Evolutionary conservation across 64 coral and sea anemone species (phyloP), one percentile per base, ranked within the genome.

Genomic region (Montipora cactus): DNA sequence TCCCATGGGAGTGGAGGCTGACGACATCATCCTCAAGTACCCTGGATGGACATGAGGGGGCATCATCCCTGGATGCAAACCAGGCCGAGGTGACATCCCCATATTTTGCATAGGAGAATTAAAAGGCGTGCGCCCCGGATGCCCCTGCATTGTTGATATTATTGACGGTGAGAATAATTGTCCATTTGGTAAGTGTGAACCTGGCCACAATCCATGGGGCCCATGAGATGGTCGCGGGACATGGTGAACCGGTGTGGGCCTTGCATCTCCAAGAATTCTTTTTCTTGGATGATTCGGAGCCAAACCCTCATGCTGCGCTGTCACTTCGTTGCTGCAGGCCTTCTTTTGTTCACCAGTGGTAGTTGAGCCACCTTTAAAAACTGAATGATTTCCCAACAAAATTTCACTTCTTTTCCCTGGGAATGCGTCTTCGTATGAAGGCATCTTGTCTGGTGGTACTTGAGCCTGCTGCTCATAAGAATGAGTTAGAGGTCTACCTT

Each of bases 1-100:
- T 14, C 67, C 75, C n/a, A 79, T 44, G 15, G 92, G 76, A 8
- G 53, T 13, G 9, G 83, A 58, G 47, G 58, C 62, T 28, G 82
- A 78, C 11, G 82, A 78, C 92, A 93, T 88, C 84, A 93, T 88
- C 23, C 84, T 88, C 19, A 93, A 25, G 19, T 93, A 88, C 4
- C 75, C 83, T 49, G 83, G 62, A 15, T 78, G 92, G 50, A 88
- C 44, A 12, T 50, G 75, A 9, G 44, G 84, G 45, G 74, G 59
- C 28, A 93, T 79, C 84, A 88, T 88, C 7, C 74, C 92, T 9
- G 92, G 84, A 58, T 52, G 84, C 22, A 80, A 49, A 22, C 28
- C 75, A 47, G 85, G 61, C 45, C 76, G 67, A 4, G 72, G 71
- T 8, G 74, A 55, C 49, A 77, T 48, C 5, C 37, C 52, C 81